phyloP scores from a whole-genome alignment of 2,888 invertebrate species.

The Megalurothrips usitatus region DNA sequence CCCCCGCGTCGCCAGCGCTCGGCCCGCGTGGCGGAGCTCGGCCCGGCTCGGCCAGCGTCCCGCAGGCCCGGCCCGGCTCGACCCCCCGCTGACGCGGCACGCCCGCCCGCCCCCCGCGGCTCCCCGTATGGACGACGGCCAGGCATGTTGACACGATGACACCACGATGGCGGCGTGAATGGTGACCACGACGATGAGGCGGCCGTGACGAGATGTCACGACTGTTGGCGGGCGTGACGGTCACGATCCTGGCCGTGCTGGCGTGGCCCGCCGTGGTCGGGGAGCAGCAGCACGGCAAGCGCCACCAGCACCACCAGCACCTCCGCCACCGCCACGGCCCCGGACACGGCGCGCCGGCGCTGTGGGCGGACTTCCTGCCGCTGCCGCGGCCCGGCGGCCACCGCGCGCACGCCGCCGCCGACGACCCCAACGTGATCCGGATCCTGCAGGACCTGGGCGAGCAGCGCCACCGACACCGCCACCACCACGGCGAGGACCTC shows the following conservation, averaged over 20 bases:
- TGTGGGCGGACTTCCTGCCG: too few species aligned
- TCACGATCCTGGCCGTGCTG: constrained; percentile 2
- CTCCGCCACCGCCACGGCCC: not conserved
- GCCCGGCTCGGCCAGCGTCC: not conserved
- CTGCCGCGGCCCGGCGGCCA: not conserved
- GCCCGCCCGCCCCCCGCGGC: not conserved
- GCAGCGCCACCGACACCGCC: not conserved
- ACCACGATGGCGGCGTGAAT: not conserved
- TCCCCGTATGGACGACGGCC: not conserved
- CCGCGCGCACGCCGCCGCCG: not conserved
- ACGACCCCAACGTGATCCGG: not conserved
- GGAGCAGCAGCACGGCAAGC: not conserved
- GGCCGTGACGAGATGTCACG: not conserved
- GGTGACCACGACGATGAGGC: not conserved
- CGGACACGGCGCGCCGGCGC: not conserved
- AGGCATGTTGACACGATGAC: not conserved
- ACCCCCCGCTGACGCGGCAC: not conserved
- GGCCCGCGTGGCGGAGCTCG: not conserved
- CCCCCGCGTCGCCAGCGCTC: not conserved
- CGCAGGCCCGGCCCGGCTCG: not conserved
- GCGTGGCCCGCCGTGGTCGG: not conserved
- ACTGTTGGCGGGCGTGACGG: not conserved
- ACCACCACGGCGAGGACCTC: constrained; percentile 18
- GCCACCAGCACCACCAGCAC: not conserved
- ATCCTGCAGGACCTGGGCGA: not conserved